A percentile compares a stretch with the other conserved stretches of the same genome.
Evolutionary conservation across 2,888 invertebrate species (phyloP).

Genomic region (Eupithecia insigniata): DNA sequence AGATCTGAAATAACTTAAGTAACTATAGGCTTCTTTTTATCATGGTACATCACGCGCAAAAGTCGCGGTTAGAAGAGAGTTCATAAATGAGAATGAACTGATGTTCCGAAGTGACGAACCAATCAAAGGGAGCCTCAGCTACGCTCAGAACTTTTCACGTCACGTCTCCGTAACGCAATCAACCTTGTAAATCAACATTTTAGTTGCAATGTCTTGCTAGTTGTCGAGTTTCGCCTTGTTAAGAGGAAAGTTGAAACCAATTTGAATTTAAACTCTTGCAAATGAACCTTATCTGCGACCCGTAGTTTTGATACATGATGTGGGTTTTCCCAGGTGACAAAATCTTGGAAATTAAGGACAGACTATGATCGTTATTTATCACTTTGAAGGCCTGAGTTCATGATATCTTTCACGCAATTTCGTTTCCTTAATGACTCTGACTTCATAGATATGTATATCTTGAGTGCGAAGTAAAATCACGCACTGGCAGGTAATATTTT

Average conservation of each 20-base stretch:
- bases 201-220: slow-evolving; percentile 33
- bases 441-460: neutral
- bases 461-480: too few species aligned
- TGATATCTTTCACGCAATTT: neutral
- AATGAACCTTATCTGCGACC: slow-evolving; percentile 3
- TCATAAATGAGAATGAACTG: too few species aligned
- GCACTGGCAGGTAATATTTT: too few species aligned
- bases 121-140: slow-evolving; percentile 30
- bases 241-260: slow-evolving; percentile 22
- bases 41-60: too few species aligned
- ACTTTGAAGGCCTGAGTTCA: neutral
- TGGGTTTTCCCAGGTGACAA: slow-evolving; percentile 9
- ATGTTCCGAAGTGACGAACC: slow-evolving; percentile 31
- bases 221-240: slow-evolving; percentile 23
- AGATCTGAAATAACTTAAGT: too few species aligned
- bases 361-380: neutral
- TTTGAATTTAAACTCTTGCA: slow-evolving; percentile 23
- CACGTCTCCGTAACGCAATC: slow-evolving; percentile 35
- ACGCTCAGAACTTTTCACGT: slow-evolving; percentile 31
- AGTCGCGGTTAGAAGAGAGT: too few species aligned
- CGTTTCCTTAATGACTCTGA: neutral
- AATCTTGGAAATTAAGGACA: neutral
- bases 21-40: too few species aligned
- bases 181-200: slow-evolving; percentile 36
- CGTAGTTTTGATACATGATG: slow-evolving; percentile 1